Conservation (phyloP, 2,113 vertebrate genomes). For the Pelmatolapia mariae region DNA sequence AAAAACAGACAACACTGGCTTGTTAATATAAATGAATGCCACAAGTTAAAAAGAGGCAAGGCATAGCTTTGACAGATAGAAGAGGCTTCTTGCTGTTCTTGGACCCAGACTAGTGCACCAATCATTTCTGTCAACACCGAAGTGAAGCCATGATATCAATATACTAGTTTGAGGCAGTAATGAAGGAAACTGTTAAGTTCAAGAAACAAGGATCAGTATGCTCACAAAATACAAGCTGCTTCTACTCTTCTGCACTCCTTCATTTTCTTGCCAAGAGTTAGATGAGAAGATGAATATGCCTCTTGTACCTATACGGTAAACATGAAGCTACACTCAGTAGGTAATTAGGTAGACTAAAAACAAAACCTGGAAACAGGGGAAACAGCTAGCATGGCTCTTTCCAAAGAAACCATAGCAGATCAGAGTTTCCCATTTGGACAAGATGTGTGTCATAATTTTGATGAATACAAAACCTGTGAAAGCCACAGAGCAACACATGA, state of each 20-base stretch:
- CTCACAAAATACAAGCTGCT: background rate
- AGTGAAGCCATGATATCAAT: background rate
- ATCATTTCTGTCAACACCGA: background rate
- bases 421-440: background rate
- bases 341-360: background rate
- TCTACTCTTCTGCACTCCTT: background rate
- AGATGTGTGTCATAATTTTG: background rate
- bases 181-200: background rate
- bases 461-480: background rate
- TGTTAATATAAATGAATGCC: conserved; percentile 58
- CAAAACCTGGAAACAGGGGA: background rate
- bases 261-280: background rate
- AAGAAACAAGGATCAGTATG: background rate
- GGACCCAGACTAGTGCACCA: background rate
- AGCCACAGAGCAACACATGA: background rate
- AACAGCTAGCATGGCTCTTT: background rate
- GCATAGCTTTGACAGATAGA: conserved; percentile 21
- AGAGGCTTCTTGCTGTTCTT: background rate
- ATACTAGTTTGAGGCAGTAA: background rate
- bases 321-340: background rate
- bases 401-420: background rate
- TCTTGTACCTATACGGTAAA: background rate
- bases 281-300: background rate
- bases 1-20: background rate
- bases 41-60: conserved; percentile 75